A percentile compares a stretch with the other conserved stretches of the same genome.
These are phyloP conservation scores for Lepidochitona cinerea DNA, from an alignment of 2,888 invertebrate genomes.

Conservation along the genomic window DNA sequence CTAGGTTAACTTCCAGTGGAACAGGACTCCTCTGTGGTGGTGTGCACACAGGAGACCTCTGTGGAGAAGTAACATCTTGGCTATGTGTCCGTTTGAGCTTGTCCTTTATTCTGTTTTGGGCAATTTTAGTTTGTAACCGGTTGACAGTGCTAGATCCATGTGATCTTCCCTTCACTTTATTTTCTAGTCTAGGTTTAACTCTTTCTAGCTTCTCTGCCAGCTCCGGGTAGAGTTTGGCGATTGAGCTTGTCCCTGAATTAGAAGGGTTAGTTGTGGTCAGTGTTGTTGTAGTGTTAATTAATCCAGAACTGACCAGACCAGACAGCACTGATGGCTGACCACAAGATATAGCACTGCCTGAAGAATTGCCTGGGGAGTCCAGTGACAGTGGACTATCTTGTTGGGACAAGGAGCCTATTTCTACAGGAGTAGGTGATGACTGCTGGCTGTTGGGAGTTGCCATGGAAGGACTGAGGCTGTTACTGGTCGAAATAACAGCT, in stretches of 20 bases:
- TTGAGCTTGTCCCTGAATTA: constrained; percentile 38
- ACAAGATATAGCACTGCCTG: background rate
- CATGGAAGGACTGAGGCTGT: constrained; percentile 23
- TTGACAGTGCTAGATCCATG: constrained; percentile 69
- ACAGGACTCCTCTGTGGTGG: constrained; percentile 2
- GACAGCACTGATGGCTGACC: background rate
- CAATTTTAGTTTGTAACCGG: constrained; percentile 70
- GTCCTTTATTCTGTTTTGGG: constrained; percentile 70
- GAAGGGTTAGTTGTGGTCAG: background rate
- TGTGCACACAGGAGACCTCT: background rate
- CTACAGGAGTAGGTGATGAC: constrained; percentile 7
- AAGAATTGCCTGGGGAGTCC: background rate
- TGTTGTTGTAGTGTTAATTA: background rate
- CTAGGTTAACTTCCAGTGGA: background rate
- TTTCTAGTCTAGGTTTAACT: constrained; percentile 45
- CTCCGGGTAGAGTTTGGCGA: constrained; percentile 67
- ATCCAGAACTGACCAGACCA: background rate
- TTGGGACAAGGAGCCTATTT: background rate
- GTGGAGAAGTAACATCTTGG: background rate
- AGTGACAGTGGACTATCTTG: background rate
- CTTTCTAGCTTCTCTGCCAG: constrained; percentile 67
- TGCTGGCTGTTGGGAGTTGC: constrained; percentile 25
- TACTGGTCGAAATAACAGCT: constrained; percentile 18
- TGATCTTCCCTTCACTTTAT: constrained; percentile 46
- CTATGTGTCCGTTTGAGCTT: constrained; percentile 54